Evolutionary conservation across 2,888 invertebrate genomes (phyloP).

Genomic region (Leptopilina drosophilae): DNA sequence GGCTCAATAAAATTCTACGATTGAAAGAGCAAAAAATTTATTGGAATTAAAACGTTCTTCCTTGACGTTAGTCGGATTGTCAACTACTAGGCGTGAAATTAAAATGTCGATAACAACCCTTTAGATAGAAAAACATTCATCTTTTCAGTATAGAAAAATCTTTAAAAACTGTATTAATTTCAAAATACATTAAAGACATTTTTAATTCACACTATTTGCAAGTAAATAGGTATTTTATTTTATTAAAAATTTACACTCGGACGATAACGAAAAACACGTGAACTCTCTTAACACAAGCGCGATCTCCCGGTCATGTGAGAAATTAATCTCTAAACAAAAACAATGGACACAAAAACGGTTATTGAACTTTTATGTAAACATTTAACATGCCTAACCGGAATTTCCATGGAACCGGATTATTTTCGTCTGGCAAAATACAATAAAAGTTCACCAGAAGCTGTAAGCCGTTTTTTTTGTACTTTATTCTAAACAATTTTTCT

Average conservation of each 20-base stretch:
- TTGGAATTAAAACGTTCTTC: no score
- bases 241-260: not conserved
- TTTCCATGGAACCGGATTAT: slow-evolving; percentile 71
- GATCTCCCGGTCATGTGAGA: not conserved
- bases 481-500: not conserved
- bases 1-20: no score
- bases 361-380: slow-evolving; percentile 73
- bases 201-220: no score
- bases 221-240: no score
- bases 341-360: slow-evolving; percentile 69
- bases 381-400: slow-evolving; percentile 66
- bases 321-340: not conserved
- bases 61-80: no score
- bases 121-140: no score
- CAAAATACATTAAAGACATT: no score
- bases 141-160: no score
- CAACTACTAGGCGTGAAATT: no score
- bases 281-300: not conserved
- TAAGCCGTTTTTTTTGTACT: slow-evolving; percentile 61
- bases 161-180: no score
- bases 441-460: slow-evolving; percentile 64
- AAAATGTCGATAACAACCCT: no score
- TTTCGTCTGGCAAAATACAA: slow-evolving; percentile 73
- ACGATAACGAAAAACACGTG: not conserved
- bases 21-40: no score